phyloP scores from a whole-genome alignment of 2,113 vertebrate species.

The Lagenorhynchus albirostris region DNA sequence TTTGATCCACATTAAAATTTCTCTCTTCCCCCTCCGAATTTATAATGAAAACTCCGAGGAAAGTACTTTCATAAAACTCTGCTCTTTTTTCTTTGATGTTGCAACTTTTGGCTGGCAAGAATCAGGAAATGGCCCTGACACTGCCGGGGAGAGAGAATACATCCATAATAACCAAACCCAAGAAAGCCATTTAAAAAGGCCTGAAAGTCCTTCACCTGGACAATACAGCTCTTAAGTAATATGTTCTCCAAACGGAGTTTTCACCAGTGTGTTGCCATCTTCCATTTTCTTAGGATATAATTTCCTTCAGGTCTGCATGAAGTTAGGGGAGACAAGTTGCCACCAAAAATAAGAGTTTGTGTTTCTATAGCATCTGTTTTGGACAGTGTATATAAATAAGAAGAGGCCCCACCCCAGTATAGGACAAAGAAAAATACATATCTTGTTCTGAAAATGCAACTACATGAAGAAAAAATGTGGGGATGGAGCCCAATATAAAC shows the following conservation, averaged over 20 bases:
- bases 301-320: not conserved
- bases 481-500: constrained; percentile 68
- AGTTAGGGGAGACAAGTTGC: not conserved
- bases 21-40: not conserved
- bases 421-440: constrained; percentile 48
- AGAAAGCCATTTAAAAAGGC: not conserved
- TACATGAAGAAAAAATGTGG: constrained; percentile 59
- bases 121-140: not conserved
- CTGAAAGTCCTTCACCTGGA: not conserved
- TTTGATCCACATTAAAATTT: not conserved
- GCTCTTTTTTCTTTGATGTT: not conserved
- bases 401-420: not conserved
- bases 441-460: constrained; percentile 67
- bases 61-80: not conserved
- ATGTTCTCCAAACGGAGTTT: not conserved
- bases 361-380: constrained; percentile 39
- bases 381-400: constrained; percentile 46
- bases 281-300: not conserved
- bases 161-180: not conserved
- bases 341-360: constrained; percentile 20
- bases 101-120: not conserved
- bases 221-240: not conserved
- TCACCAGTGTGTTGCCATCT: not conserved
- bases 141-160: not conserved
- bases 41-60: not conserved